Evolutionary conservation across 2,797 vertebrate species (phyloP).

Genomic region (Carapus acus): DNA sequence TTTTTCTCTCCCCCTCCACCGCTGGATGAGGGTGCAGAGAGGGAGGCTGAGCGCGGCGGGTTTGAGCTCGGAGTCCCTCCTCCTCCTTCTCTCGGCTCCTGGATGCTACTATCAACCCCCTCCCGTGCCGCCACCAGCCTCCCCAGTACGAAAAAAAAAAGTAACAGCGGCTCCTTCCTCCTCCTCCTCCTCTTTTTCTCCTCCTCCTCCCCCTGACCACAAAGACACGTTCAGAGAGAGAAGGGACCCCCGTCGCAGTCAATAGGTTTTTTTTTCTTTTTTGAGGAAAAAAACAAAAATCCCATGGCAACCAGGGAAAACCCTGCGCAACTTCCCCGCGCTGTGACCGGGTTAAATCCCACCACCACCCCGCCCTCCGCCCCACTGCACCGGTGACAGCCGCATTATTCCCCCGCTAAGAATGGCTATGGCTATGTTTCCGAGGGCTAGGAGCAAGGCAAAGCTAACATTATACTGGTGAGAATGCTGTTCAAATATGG

Average conservation of each 20-base stretch:
- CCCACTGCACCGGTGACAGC: constrained; percentile 38
- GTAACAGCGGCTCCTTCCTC: constrained; percentile 63
- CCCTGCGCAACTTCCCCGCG: constrained; percentile 68
- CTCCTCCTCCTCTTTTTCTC: constrained; percentile 30
- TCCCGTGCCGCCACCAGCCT: constrained; percentile 12
- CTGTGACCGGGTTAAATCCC: constrained; percentile 69
- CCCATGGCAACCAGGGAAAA: constrained; percentile 72
- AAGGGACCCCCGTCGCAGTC: constrained; percentile 66
- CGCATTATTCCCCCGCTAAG: constrained; percentile 57
- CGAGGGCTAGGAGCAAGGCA: not conserved
- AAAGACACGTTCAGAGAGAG: constrained; percentile 67
- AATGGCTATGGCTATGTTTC: constrained; percentile 50
- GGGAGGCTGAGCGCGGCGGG: constrained; percentile 19
- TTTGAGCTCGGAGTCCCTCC: constrained; percentile 48
- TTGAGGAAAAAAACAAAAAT: too few relatives aligned
- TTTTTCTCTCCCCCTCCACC: too few relatives aligned
- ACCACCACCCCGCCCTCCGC: constrained; percentile 24
- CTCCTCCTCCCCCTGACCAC: constrained; percentile 51
- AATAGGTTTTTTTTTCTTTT: constrained; percentile 74
- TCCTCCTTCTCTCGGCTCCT: constrained; percentile 2
- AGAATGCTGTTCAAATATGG: constrained; percentile 31
- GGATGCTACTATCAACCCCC: constrained; percentile 48
- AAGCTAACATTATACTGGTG: constrained; percentile 9
- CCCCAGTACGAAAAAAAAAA: constrained; percentile 46
- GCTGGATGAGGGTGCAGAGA: constrained; percentile 25